Evolutionary conservation across 2,113 vertebrate genomes (phyloP).

Genomic region (Zosterops pallidus): DNA sequence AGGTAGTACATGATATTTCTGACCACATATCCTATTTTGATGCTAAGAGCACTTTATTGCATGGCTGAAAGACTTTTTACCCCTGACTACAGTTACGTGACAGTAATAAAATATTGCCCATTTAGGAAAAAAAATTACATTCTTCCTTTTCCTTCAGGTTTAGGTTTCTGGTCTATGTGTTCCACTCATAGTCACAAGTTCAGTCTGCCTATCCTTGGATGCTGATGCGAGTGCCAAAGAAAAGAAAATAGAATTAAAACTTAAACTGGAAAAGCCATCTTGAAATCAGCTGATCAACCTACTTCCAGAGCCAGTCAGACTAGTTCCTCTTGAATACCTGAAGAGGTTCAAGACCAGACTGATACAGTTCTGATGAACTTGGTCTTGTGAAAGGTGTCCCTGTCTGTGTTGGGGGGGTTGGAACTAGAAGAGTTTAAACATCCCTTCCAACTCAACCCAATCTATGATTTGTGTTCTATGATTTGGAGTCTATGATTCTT

Average conservation of each 20-base stretch:
- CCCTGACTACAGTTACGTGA: not conserved
- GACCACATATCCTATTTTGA: not conserved
- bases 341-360: not conserved
- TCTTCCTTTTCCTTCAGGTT: not conserved
- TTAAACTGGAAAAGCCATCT: not conserved
- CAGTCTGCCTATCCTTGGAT: not conserved
- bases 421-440: not conserved
- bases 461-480: not conserved
- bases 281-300: not conserved
- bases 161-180: not conserved
- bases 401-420: rapidly evolving
- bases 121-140: not conserved
- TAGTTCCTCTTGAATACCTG: not conserved
- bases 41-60: not conserved
- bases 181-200: not conserved
- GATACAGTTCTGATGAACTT: not conserved
- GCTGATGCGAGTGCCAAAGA: not conserved
- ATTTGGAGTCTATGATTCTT: not conserved
- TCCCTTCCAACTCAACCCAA: not conserved
- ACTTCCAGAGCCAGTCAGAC: not conserved
- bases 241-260: not conserved
- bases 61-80: not conserved
- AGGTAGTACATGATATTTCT: not conserved
- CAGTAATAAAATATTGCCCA: not conserved
- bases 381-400: not conserved